Evolutionary conservation across 1,140 invertebrate species (phyloP), one percentile per base, ranked within the genome.

Genomic region (Cyrtorhinus lividipennis): DNA sequence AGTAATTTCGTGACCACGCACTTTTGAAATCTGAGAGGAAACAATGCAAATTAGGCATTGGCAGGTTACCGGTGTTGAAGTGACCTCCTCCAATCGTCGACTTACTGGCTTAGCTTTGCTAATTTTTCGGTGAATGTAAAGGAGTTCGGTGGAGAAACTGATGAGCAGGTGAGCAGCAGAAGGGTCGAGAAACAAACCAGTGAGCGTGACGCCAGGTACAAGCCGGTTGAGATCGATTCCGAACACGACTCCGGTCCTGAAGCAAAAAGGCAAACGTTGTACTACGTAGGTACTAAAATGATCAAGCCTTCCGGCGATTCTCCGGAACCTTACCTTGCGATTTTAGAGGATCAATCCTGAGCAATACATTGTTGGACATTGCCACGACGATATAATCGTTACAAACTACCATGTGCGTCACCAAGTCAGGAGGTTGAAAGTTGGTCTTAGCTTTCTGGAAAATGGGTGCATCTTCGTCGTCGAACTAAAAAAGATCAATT

Each of bases 1-100:
- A 15, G 92, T 95, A 26, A 97, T 86, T 71, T 91, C 83, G 74
- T 92, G 86, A 56, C 87, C 88, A 67, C 82, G 80, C 61, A 88
- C 83, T 73, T 86, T 85, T 27, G 75, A 75, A 24, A 77, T 67
- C 77, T 79, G 66, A 23, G 65, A 69, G 66, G 59, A 8, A 3
- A 8, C n/a, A n/a, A n/a, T n/a, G n/a, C n/a, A n/a, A n/a, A n/a
- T n/a, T n/a, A n/a, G n/a, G n/a, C n/a, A n/a, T n/a, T n/a, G n/a
- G n/a, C n/a, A n/a, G n/a, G n/a, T n/a, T n/a, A n/a, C n/a, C n/a
- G n/a, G n/a, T n/a, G n/a, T n/a, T n/a, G n/a, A n/a, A n/a, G n/a
- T n/a, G n/a, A n/a, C n/a, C n/a, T n/a, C n/a, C n/a, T n/a, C n/a
- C n/a, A n/a, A n/a, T n/a, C n/a, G n/a, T n/a, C 65, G 8, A 48